Evolutionary conservation across 2,888 invertebrate species (phyloP).

Genomic region (Busseola fusca): DNA sequence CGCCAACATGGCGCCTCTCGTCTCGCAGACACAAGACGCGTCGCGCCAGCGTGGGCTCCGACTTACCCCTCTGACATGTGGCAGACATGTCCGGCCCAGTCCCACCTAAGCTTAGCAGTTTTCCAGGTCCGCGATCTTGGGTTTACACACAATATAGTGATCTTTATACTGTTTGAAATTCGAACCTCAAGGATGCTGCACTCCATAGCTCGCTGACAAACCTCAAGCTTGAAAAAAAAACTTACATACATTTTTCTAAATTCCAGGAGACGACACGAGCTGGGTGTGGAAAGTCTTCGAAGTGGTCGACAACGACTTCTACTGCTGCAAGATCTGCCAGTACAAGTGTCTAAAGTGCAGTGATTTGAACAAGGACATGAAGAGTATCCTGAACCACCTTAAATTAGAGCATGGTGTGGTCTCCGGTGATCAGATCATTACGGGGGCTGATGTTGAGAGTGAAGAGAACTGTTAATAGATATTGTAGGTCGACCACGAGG

Average conservation of each 20-base stretch:
- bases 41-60: too few species aligned
- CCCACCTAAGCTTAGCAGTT: not conserved
- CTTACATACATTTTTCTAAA: not conserved
- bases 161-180: not conserved
- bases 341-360: slow-evolving; percentile 72
- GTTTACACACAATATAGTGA: not conserved
- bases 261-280: slow-evolving; percentile 75
- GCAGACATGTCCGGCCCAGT: not conserved
- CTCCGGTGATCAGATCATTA: slow-evolving; percentile 84
- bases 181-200: not conserved
- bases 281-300: slow-evolving; percentile 87
- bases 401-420: slow-evolving; percentile 81
- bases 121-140: not conserved
- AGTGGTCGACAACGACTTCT: slow-evolving; percentile 70
- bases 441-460: slow-evolving; percentile 72
- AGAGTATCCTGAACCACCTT: slow-evolving; percentile 75
- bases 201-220: not conserved
- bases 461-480: slow-evolving; percentile 55
- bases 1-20: too few species aligned
- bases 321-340: slow-evolving; percentile 83
- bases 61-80: not conserved
- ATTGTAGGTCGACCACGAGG: not conserved
- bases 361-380: slow-evolving; percentile 71
- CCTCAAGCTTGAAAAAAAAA: not conserved
- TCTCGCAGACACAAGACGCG: too few species aligned